These are phyloP conservation scores for Stomorhina lunata DNA, from an alignment of 2,888 invertebrate species.

Conservation along the genomic window DNA sequence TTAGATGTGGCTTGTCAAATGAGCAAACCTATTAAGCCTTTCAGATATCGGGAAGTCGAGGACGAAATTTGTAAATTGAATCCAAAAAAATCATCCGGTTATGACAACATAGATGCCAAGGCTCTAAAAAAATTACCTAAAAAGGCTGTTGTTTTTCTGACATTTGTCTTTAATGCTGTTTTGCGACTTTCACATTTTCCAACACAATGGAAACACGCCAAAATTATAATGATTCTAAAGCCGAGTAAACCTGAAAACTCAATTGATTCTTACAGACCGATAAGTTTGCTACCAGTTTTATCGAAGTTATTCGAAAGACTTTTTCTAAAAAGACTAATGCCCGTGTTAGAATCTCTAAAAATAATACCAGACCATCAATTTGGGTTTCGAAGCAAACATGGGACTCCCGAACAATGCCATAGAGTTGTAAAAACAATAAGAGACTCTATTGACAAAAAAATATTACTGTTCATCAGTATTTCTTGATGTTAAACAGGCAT, in stretches of 20 bases:
- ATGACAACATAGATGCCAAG: not conserved
- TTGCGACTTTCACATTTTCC: not conserved
- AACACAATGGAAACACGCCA: not conserved
- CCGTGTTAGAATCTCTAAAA: not conserved
- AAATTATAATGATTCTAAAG: not conserved
- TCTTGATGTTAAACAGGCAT: too few relatives aligned
- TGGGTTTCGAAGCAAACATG: too few relatives aligned
- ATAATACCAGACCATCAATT: constrained; percentile 7
- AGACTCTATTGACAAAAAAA: too few relatives aligned
- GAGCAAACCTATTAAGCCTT: not conserved
- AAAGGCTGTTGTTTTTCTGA: not conserved
- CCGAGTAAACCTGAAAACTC: not conserved
- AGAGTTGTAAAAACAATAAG: too few relatives aligned
- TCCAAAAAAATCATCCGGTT: not conserved
- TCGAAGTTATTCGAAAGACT: too few relatives aligned
- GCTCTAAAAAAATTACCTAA: not conserved
- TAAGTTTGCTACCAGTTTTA: too few relatives aligned
- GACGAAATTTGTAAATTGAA: not conserved
- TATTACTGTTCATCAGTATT: too few relatives aligned
- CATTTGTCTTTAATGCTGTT: not conserved
- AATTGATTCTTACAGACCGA: not conserved
- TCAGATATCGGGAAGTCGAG: not conserved
- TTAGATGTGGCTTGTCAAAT: not conserved
- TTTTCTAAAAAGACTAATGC: too few relatives aligned
- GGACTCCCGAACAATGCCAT: too few relatives aligned